Percentiles rank a stretch among this genome's conserved stretches.
These are phyloP conservation scores for Bos javanicus DNA, from an alignment of 2,113 vertebrate species.

Conservation along the genomic window DNA sequence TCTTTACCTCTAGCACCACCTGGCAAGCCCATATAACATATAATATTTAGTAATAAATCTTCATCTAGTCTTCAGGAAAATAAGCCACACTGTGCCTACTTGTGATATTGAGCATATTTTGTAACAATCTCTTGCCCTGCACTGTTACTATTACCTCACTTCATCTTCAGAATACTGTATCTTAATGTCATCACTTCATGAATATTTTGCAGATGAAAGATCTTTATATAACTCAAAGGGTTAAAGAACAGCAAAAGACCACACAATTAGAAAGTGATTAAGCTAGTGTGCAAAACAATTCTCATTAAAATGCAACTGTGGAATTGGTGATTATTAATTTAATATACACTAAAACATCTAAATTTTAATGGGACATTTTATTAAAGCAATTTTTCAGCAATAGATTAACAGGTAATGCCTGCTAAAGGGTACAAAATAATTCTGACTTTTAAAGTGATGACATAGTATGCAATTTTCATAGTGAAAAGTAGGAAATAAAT, in stretches of 20 bases:
- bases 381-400: neutral
- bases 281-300: neutral
- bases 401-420: neutral
- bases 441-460: neutral
- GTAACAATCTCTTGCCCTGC: neutral
- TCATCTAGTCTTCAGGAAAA: neutral
- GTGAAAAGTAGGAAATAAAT: neutral
- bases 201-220: neutral
- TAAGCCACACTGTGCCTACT: neutral
- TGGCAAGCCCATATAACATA: neutral
- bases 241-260: neutral
- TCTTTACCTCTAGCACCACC: neutral
- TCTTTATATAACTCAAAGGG: neutral
- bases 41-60: neutral
- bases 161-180: neutral
- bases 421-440: neutral
- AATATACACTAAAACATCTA: neutral
- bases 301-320: neutral
- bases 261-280: neutral
- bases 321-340: slow-evolving; percentile 11
- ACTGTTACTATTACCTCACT: neutral
- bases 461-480: neutral
- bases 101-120: neutral
- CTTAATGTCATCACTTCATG: neutral
- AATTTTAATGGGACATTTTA: neutral